Conservation (phyloP, 2,797 vertebrate species). For the Muraenolepis orangiensis region DNA sequence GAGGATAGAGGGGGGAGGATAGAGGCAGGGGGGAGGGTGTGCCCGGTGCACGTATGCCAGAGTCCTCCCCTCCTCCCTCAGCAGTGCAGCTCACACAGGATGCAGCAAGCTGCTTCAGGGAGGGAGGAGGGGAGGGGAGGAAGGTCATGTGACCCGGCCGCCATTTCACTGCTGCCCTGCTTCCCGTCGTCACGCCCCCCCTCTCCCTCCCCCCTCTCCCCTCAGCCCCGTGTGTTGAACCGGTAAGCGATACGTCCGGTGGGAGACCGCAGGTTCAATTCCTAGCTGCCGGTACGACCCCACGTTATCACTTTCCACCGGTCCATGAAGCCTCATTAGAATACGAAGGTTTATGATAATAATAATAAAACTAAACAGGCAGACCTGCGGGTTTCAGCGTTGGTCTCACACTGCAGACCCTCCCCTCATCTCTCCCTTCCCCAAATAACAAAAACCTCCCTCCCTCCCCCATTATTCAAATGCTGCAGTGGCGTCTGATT, state of each 20-base stretch:
- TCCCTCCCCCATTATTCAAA: slow-evolving; percentile 53
- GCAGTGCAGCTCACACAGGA: slow-evolving; percentile 39
- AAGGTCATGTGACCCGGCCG: slow-evolving; percentile 38
- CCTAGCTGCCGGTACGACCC: no score
- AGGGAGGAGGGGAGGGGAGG: slow-evolving; percentile 13
- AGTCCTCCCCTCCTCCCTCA: slow-evolving; percentile 13
- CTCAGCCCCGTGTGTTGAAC: background rate
- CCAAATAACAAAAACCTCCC: background rate
- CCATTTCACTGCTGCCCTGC: slow-evolving; percentile 1
- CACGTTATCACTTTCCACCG: no score
- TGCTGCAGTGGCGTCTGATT: slow-evolving; percentile 42
- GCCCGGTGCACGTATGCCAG: slow-evolving; percentile 23
- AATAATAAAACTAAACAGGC: no score
- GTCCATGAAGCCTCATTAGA: no score
- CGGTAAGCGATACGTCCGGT: background rate
- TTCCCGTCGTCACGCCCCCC: background rate
- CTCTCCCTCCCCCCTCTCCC: no score
- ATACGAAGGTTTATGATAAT: background rate
- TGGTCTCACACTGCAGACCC: slow-evolving; percentile 41
- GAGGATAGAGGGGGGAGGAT: slow-evolving; percentile 12
- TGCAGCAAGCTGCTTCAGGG: slow-evolving; percentile 3
- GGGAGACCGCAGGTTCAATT: background rate
- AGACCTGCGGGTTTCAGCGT: no score
- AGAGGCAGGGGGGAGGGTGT: no score
- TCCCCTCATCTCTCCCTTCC: background rate